Evolutionary conservation across 2,888 invertebrate species (phyloP).

Genomic region (Druceiella hillmani): DNA sequence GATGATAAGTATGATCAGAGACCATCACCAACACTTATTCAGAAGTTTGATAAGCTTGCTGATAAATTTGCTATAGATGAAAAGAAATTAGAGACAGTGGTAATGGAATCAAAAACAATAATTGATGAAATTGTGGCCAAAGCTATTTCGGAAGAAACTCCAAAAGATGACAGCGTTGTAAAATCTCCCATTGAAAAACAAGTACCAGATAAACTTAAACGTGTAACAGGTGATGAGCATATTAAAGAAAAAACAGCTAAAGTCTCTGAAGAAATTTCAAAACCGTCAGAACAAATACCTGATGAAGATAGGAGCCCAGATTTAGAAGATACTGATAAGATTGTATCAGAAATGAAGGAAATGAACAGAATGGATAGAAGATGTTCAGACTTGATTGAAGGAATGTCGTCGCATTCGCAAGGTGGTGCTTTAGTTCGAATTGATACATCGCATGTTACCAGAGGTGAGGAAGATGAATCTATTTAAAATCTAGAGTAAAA

Average conservation of each 20-base stretch:
- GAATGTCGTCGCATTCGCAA: conserved; percentile 49
- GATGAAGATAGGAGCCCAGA: conserved; percentile 16
- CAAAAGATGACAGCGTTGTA: too few relatives aligned
- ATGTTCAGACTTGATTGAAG: conserved; percentile 48
- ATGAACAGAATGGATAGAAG: conserved; percentile 36
- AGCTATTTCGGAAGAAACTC: too few relatives aligned
- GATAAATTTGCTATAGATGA: too few relatives aligned
- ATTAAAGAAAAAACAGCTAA: conserved; percentile 1
- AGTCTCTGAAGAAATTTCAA: conserved; percentile 7
- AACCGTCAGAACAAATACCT: not conserved
- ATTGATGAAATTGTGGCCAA: too few relatives aligned
- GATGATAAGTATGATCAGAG: too few relatives aligned
- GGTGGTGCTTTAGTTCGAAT: conserved; percentile 43
- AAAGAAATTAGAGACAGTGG: too few relatives aligned
- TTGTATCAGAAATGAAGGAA: conserved; percentile 44
- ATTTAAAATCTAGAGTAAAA: conserved; percentile 8
- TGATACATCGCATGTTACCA: conserved; percentile 45
- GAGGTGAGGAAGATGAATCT: conserved; percentile 32
- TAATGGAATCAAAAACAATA: too few relatives aligned
- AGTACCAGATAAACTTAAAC: not conserved
- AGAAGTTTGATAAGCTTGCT: too few relatives aligned
- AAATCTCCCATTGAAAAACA: too few relatives aligned
- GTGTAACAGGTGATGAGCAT: not conserved
- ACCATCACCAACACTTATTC: too few relatives aligned
- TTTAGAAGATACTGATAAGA: conserved; percentile 29